A percentile compares a stretch with the other conserved stretches of the same genome.
Conservation (phyloP, 2,113 vertebrate species). For the Festucalex cinctus region DNA sequence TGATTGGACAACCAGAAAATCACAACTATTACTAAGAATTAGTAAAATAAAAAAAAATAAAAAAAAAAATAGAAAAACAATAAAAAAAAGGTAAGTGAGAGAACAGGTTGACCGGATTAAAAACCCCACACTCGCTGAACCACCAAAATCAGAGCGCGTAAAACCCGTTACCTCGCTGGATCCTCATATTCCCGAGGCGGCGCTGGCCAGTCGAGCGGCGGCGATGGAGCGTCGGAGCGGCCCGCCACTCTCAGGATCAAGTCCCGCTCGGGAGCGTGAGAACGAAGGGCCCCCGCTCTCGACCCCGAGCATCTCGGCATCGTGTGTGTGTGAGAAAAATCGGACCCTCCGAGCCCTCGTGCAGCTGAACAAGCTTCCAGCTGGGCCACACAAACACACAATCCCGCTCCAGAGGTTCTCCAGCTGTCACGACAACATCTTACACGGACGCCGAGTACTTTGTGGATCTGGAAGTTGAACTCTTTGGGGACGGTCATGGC, state of each 20-base stretch:
- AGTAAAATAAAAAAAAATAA: background rate
- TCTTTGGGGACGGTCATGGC: conserved; percentile 12
- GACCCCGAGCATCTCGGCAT: conserved; percentile 53
- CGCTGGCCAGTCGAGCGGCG: conserved; percentile 19
- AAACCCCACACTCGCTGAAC: background rate
- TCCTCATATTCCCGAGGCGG: conserved; percentile 46
- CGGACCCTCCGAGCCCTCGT: conserved; percentile 63
- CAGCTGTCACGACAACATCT: conserved; percentile 54
- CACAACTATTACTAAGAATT: background rate
- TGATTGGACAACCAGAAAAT: too few relatives aligned
- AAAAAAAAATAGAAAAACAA: background rate
- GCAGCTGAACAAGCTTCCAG: conserved; percentile 72
- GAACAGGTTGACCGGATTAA: background rate
- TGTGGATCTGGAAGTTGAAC: background rate
- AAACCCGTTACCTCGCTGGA: conserved; percentile 62
- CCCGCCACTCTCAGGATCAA: conserved; percentile 49
- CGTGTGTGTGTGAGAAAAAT: conserved; percentile 44
- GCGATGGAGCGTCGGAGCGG: conserved; percentile 39
- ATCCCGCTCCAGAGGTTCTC: conserved; percentile 47
- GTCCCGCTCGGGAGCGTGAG: conserved; percentile 59
- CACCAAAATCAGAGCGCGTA: background rate
- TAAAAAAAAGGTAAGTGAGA: background rate
- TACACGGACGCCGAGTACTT: background rate
- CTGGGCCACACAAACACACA: conserved; percentile 55
- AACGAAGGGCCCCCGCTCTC: conserved; percentile 51